A percentile compares a stretch with the other conserved stretches of the same genome.
Conservation (phyloP, 35 echinoderm and acorn worm species). For the Lytechinus variegatus region DNA sequence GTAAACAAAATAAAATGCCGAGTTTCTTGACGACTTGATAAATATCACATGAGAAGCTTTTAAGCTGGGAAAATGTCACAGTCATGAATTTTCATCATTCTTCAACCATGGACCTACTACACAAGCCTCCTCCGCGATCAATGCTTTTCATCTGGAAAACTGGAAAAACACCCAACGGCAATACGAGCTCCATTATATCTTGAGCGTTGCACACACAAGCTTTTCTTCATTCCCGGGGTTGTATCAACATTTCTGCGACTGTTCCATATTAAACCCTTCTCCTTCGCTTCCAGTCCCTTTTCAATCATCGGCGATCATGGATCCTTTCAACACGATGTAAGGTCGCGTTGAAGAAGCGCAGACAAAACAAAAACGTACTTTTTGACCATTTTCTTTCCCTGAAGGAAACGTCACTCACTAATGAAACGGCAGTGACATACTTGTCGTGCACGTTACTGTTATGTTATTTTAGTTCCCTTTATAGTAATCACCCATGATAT, state of each 20-base stretch:
- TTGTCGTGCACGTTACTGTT: neutral
- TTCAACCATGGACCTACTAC: neutral
- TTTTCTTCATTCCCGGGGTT: neutral
- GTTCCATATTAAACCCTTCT: neutral
- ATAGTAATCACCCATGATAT: too few relatives aligned
- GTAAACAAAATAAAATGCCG: neutral
- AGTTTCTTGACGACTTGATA: neutral
- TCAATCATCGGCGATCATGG: neutral
- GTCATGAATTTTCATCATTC: slow-evolving; percentile 3
- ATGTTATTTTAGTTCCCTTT: neutral
- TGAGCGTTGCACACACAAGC: neutral
- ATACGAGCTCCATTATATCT: slow-evolving; percentile 11
- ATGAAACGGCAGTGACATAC: neutral
- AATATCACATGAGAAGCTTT: neutral
- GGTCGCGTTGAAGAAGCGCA: too few relatives aligned
- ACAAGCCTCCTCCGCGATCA: neutral
- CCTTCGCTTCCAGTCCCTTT: neutral
- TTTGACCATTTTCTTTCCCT: neutral
- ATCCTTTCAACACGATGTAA: neutral
- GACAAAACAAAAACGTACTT: neutral
- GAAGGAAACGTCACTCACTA: neutral
- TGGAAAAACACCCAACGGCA: neutral
- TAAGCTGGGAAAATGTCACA: neutral
- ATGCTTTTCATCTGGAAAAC: neutral
- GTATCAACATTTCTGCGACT: slow-evolving; percentile 1